Percentiles rank a stretch among this genome's conserved stretches.
These are phyloP conservation scores for Sinonovacula constricta DNA, from an alignment of 1,140 invertebrate species.

Conservation along the genomic window DNA sequence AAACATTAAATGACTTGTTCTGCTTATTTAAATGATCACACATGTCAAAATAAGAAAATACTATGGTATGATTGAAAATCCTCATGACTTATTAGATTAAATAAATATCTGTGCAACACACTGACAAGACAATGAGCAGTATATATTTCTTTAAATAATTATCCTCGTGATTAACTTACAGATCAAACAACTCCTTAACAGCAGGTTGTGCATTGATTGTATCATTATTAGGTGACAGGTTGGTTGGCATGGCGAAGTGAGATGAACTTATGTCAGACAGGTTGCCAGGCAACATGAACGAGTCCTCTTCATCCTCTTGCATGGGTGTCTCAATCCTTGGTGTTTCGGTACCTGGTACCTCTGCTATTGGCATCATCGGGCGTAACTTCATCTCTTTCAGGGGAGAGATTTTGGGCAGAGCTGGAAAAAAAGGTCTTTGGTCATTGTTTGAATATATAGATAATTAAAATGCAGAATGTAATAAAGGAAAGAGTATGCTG, in stretches of 20 bases:
- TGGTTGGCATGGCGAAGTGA: not conserved
- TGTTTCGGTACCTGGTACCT: not conserved
- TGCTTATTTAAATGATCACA: too few relatives aligned
- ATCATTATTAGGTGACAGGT: not conserved
- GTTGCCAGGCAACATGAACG: slow-evolving; percentile 31
- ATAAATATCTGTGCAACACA: too few relatives aligned
- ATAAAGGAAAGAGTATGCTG: too few relatives aligned
- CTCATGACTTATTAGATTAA: too few relatives aligned
- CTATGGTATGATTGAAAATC: too few relatives aligned
- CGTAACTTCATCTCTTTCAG: slow-evolving; percentile 8
- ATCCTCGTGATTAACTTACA: too few relatives aligned
- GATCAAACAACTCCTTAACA: slow-evolving; percentile 32
- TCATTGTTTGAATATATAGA: not conserved
- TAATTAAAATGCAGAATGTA: too few relatives aligned
- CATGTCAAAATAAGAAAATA: too few relatives aligned
- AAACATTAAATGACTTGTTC: too few relatives aligned
- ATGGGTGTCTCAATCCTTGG: not conserved
- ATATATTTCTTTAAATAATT: too few relatives aligned
- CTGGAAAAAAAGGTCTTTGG: slow-evolving; percentile 10
- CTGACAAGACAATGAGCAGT: too few relatives aligned
- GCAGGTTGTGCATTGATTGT: slow-evolving; percentile 30
- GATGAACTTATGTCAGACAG: not conserved
- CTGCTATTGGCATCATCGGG: not conserved
- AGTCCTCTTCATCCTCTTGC: slow-evolving; percentile 39
- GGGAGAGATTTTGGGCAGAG: slow-evolving; percentile 21